Conservation (phyloP, 2,113 vertebrate genomes). For the Aleadryas rufinucha region DNA sequence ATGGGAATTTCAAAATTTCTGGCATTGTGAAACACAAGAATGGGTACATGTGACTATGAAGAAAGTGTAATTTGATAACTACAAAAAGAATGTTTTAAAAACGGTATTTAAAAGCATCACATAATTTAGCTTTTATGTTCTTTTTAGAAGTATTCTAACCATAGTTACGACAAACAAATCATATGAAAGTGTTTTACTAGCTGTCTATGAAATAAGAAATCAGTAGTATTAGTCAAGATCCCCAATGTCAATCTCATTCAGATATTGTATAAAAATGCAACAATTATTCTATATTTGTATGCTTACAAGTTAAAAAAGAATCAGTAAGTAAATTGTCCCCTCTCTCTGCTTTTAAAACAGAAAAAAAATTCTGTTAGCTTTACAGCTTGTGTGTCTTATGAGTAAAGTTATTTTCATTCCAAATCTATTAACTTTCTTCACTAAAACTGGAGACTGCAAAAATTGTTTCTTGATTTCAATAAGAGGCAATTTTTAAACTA, state of each 20-base stretch:
- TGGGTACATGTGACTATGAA: not conserved
- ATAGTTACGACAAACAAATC: not conserved
- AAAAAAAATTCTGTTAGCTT: not conserved
- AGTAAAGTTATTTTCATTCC: not conserved
- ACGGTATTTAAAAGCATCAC: not conserved
- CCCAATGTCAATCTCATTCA: not conserved
- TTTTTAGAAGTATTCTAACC: not conserved
- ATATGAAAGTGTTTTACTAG: not conserved
- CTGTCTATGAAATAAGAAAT: not conserved
- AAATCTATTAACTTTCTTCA: not conserved
- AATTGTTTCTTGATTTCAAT: not conserved
- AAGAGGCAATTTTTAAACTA: not conserved
- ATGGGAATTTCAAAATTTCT: not conserved
- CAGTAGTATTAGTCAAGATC: not conserved
- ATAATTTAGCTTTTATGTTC: not conserved
- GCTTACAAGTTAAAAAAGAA: not conserved
- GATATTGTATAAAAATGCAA: not conserved
- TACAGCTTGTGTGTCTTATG: not conserved
- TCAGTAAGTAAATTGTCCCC: not conserved
- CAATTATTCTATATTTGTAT: not conserved
- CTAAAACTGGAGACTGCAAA: not conserved
- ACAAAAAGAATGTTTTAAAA: not conserved
- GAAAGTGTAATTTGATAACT: not conserved
- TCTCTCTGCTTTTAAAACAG: not conserved
- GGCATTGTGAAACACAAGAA: not conserved